These are phyloP conservation scores for Potamilus streckersoni DNA, from an alignment of 1,140 invertebrate genomes.

Conservation along the genomic window DNA sequence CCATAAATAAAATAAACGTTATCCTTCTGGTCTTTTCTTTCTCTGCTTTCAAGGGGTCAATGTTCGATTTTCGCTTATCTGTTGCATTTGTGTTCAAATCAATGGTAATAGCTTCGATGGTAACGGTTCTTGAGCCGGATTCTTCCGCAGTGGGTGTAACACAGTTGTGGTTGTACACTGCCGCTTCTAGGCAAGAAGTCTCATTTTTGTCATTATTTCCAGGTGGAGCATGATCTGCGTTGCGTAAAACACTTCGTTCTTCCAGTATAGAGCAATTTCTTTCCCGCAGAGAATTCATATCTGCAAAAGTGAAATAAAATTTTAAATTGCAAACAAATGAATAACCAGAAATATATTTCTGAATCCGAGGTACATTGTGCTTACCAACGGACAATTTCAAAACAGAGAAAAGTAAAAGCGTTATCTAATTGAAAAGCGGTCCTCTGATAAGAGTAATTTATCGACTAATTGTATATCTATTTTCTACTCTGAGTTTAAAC, in stretches of 20 bases:
- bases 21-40: neutral
- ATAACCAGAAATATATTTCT: no score
- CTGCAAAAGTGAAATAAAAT: no score
- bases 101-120: neutral
- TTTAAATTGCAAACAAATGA: no score
- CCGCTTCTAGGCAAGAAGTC: neutral
- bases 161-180: neutral
- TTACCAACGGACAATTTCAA: no score
- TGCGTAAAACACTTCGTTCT: neutral
- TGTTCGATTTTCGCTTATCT: neutral
- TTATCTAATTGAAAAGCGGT: no score
- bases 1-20: conserved; percentile 2
- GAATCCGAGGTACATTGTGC: no score
- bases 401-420: no score
- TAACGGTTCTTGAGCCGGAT: neutral
- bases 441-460: no score
- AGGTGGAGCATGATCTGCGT: neutral
- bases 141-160: neutral
- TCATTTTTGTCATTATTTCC: neutral
- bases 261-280: no score
- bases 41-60: neutral
- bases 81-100: neutral
- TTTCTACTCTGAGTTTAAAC: no score
- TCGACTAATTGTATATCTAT: no score
- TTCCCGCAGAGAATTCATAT: no score